Conservation (phyloP, 2,113 vertebrate genomes). For the Nestor notabilis region DNA sequence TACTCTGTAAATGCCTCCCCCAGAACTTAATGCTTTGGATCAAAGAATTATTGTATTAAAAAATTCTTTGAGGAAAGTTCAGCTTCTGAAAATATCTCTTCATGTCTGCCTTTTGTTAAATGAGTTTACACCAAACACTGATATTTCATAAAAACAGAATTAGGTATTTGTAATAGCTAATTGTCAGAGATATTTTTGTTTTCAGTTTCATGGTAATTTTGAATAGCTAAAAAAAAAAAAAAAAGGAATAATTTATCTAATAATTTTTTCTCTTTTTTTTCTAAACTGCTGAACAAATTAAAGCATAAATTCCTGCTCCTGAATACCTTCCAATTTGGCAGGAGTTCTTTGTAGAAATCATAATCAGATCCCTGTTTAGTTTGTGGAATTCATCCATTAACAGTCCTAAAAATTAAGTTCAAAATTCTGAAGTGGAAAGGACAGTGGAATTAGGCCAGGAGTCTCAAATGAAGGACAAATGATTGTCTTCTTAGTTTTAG, state of each 20-base stretch:
- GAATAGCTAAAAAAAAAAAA: background rate
- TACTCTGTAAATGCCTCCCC: fast-evolving
- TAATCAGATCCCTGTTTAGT: background rate
- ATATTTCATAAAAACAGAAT: background rate
- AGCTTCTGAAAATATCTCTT: background rate
- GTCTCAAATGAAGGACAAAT: background rate
- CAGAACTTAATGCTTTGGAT: background rate
- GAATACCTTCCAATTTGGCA: background rate
- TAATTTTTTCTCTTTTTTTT: background rate
- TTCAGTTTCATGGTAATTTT: background rate
- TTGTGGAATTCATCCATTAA: background rate
- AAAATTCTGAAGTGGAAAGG: background rate
- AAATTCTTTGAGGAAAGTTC: background rate
- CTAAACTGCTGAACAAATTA: background rate
- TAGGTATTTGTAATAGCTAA: background rate
- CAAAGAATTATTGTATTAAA: background rate
- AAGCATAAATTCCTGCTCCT: background rate
- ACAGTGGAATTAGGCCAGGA: background rate
- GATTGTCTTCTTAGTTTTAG: background rate
- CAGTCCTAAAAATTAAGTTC: background rate
- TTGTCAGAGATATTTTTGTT: background rate
- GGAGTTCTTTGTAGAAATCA: background rate
- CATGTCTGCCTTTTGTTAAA: background rate
- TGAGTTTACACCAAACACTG: background rate
- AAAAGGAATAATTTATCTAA: background rate